Evolutionary conservation across 2,888 invertebrate species (phyloP).

Genomic region (Luffia ferchaultella): DNA sequence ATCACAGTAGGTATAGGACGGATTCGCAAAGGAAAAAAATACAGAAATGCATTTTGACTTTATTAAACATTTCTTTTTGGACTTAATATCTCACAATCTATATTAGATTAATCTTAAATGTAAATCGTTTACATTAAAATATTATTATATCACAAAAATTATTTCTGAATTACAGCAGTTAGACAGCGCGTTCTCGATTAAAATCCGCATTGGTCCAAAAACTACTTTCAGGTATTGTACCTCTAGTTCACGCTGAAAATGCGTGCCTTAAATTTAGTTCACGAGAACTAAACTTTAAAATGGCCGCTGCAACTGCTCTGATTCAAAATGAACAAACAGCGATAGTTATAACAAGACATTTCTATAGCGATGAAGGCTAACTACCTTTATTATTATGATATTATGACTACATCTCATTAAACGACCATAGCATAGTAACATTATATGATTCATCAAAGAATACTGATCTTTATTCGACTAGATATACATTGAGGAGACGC

Average conservation of each 20-base stretch:
- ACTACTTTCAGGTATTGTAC: conserved; percentile 6
- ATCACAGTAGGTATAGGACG: no score
- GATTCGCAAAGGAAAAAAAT: no score
- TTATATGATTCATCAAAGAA: conserved; percentile 4
- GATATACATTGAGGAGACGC: background rate
- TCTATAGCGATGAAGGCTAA: background rate
- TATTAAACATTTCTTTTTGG: background rate
- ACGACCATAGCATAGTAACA: conserved; percentile 6
- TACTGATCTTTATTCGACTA: background rate
- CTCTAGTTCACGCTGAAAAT: background rate
- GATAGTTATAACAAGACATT: conserved; percentile 12
- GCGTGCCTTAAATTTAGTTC: background rate
- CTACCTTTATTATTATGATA: background rate
- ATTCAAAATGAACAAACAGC: conserved; percentile 24
- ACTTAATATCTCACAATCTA: background rate
- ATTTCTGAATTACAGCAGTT: conserved; percentile 35
- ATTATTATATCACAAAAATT: conserved; percentile 30
- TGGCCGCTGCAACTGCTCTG: conserved; percentile 21
- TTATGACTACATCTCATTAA: conserved; percentile 7
- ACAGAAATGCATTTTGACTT: background rate
- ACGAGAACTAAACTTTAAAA: background rate
- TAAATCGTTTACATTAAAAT: conserved; percentile 25
- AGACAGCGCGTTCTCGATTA: conserved; percentile 15
- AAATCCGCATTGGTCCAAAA: conserved; percentile 25
- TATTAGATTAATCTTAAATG: conserved; percentile 25